phyloP scores from a whole-genome alignment of 2,888 invertebrate genomes.

The Drosophila meridionalis region DNA sequence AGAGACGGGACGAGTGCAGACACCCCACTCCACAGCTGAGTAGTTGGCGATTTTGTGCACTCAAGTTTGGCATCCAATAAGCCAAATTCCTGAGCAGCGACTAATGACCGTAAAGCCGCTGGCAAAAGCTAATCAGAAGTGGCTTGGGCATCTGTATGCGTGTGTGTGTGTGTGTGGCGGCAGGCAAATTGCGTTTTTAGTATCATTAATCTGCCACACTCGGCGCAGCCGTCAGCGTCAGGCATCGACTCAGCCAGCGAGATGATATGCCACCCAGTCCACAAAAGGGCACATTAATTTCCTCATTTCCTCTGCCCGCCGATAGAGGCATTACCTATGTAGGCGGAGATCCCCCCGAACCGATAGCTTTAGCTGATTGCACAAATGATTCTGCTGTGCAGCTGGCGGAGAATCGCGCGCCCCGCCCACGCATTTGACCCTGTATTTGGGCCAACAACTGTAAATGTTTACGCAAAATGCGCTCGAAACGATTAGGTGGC shows the following conservation, averaged over 20 bases:
- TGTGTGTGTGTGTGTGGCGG: slow-evolving; percentile 28
- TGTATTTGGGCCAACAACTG: slow-evolving; percentile 42
- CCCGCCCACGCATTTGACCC: slow-evolving; percentile 15
- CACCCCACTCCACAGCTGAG: slow-evolving; percentile 21
- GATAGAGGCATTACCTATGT: slow-evolving; percentile 50
- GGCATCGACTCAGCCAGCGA: slow-evolving; percentile 49
- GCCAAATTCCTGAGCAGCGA: slow-evolving; percentile 71
- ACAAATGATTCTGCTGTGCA: slow-evolving; percentile 58
- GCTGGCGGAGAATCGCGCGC: slow-evolving; percentile 23
- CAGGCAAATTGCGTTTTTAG: slow-evolving; percentile 66
- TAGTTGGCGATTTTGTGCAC: slow-evolving; percentile 61
- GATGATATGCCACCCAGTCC: slow-evolving; percentile 48
- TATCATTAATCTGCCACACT: slow-evolving; percentile 77
- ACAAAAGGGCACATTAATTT: slow-evolving; percentile 83
- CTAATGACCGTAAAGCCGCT: slow-evolving; percentile 73
- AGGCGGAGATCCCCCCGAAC: slow-evolving; percentile 49
- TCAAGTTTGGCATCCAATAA: slow-evolving; percentile 72
- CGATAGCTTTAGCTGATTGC: slow-evolving; percentile 74
- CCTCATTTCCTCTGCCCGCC: slow-evolving; percentile 81
- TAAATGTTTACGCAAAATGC: slow-evolving; percentile 43
- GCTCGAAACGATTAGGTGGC: slow-evolving; percentile 41
- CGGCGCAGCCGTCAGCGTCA: slow-evolving; percentile 67
- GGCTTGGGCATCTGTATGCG: slow-evolving; percentile 35
- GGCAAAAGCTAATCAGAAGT: slow-evolving; percentile 70
- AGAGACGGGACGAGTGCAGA: neutral